Evolutionary conservation across 2,113 vertebrate genomes (phyloP).

Genomic region (Sclerurus mexicanus): DNA sequence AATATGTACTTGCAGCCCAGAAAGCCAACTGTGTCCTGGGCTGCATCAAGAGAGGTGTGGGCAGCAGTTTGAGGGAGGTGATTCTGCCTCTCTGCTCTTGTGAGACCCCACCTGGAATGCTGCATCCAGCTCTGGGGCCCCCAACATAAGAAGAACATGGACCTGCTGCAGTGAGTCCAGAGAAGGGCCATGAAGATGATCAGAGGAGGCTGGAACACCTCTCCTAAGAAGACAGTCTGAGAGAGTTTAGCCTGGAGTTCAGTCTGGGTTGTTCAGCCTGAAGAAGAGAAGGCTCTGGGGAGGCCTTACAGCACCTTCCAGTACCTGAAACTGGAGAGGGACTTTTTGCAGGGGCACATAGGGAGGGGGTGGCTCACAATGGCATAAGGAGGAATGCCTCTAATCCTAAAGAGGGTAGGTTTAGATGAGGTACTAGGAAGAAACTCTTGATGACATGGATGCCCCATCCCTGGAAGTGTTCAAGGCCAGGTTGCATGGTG

Average conservation of each 20-base stretch:
- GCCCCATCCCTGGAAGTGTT: background rate
- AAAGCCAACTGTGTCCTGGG: background rate
- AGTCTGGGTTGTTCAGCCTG: background rate
- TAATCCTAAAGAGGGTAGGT: background rate
- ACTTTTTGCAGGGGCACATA: background rate
- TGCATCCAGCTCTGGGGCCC: background rate
- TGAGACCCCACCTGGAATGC: background rate
- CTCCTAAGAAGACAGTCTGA: background rate
- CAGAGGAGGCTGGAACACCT: background rate
- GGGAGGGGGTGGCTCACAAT: background rate
- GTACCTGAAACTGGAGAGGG: background rate
- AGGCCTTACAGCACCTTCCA: background rate
- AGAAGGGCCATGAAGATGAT: background rate
- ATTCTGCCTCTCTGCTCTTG: background rate
- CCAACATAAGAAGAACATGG: background rate
- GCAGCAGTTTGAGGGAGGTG: background rate
- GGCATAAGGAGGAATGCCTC: background rate
- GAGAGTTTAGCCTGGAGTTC: background rate
- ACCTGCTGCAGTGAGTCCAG: background rate
- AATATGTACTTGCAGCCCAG: background rate
- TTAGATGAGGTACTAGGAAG: background rate
- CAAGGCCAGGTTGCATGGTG: background rate
- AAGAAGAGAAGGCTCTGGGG: background rate
- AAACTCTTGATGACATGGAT: background rate
- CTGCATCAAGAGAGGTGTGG: background rate